Base-by-base conservation (phyloP, 2,797 vertebrate genomes). In the Botia kubotai region DNA sequence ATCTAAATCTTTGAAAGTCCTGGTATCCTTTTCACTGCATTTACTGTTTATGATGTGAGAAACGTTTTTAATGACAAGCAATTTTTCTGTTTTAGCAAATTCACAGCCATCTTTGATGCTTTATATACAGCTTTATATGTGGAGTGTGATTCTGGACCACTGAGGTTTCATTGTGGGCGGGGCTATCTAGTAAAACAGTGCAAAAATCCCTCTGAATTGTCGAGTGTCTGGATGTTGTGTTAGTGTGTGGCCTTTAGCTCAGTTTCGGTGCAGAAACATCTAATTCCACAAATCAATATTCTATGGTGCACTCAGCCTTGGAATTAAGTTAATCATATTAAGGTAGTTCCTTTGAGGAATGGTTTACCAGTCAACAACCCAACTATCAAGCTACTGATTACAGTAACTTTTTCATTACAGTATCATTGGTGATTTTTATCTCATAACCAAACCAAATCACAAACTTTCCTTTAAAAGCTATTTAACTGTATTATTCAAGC, bases 361-460 rank as follows among this genome's bases (percentile, higher is more conserved):
- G 4, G 26, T 21, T 63, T 52, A n/a, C 52, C 48, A 26, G 13
- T 62, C 23, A 75, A 65, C 46, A 66, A 16, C 10, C 8, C 43
- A 46, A 46, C 29, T n/a, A 65, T 77, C 66, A 68, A 39, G 36
- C 23, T 57, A 21, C 4, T 10, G 19, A 39, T 67, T 55, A 16
- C 62, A 67, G 17, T 57, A 13, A 6, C 43, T 46, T 19, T 5
- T 43, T 23, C 48, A 36, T 76, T 8, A 53, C 4, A 13, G 7
- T 36, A 55, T 53, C n/a, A 75, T 75, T 66, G 21, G 14, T 75
- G 17, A 65, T 16, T 39, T 76, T 46, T 5, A 43, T 67, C 14
- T 77, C 19, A 12, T 13, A 52, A 58, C 57, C 58, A 60, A 60
- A 5, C 1, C 21, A 39, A 62, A 46, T 60, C 23, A 26, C 11